Base-by-base conservation (phyloP, 2,797 vertebrate genomes). In the Gymnopithys bicolor region DNA sequence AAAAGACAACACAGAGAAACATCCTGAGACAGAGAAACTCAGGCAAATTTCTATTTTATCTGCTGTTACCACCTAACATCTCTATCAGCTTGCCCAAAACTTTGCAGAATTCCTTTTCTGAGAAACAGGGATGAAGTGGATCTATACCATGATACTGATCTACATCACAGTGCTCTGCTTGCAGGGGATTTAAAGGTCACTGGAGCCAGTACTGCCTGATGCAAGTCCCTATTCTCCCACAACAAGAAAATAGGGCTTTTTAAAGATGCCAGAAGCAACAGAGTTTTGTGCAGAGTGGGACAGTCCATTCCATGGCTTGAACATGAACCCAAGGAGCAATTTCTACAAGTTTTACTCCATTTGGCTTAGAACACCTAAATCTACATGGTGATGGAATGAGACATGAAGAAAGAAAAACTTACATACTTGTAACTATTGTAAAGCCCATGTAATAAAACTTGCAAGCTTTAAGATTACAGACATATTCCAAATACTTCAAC, bases 381-480 rank as follows among this genome's bases (percentile, higher is more conserved):
- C 76, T 51, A 3, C 9, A 14, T 4, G 19, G 71, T 48, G 37
- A 62, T 55, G 25, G 43, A 81, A 92, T 39, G 41, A 86, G 55
- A 52, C 10, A 35, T 9, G 16, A 89, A 87, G 41, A 76, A 89
- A 89, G 55, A 68, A 89, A 89, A 87, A n/a, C 71, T 81, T 60
- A 49, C 30, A 80, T 23, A 60, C 68, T 87, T 78, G 68, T 23
- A 51, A 67, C 37, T 71, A 23, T 11, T 84, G 73, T 60, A 89
- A 94, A 91, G 90, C n/a, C 68, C 64, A 37, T 18, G 18, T 11
- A 91, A 94, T 88, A 80, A 92, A 94, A 74, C 56, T 68, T 53
- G 66, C 82, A 94, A 81, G 79, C 46, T 88, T 69, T 78, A 78
- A 86, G 66, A 93, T 39, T 73, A 77, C 71, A 81, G 58, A 62